phyloP scores from a whole-genome alignment of 2,888 invertebrate species.

The Timandra comae region DNA sequence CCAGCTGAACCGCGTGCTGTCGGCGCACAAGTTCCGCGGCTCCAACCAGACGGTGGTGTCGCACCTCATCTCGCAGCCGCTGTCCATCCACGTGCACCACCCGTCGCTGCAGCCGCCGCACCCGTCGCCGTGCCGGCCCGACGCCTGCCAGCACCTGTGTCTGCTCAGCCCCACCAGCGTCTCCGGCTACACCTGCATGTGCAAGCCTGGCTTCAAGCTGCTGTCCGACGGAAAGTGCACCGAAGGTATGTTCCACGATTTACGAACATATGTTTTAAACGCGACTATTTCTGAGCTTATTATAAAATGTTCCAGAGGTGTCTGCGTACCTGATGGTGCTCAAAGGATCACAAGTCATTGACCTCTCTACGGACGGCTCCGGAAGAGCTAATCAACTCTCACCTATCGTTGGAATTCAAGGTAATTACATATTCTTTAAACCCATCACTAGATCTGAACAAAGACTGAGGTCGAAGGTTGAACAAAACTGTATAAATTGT shows the following conservation, averaged over 20 bases:
- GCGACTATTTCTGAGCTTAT: constrained; percentile 10
- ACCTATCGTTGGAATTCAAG: constrained; percentile 88
- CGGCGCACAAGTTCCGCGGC: constrained; percentile 94
- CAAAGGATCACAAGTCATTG: constrained; percentile 92
- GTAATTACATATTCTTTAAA: too few relatives aligned
- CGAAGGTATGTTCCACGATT: constrained; percentile 66
- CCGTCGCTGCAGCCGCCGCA: constrained; percentile 92
- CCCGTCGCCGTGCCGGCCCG: constrained; percentile 83
- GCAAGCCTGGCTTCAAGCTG: constrained; percentile 90
- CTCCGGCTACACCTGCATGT: constrained; percentile 90
- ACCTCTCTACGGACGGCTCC: constrained; percentile 86
- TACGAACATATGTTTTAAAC: background rate
- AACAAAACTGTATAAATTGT: too few relatives aligned
- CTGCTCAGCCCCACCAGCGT: constrained; percentile 86
- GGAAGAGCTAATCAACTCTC: constrained; percentile 87
- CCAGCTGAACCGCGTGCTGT: constrained; percentile 91
- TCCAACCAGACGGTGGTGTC: constrained; percentile 95
- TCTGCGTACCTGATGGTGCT: constrained; percentile 93
- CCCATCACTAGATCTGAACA: background rate
- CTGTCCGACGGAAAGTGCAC: constrained; percentile 82
- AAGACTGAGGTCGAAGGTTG: too few relatives aligned
- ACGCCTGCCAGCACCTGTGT: constrained; percentile 91
- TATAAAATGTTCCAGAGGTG: constrained; percentile 88
- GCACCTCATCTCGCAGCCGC: constrained; percentile 94
- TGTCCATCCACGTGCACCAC: constrained; percentile 97